Conservation (phyloP, 1,140 invertebrate genomes). For the Pseudobourletiella spinata region DNA sequence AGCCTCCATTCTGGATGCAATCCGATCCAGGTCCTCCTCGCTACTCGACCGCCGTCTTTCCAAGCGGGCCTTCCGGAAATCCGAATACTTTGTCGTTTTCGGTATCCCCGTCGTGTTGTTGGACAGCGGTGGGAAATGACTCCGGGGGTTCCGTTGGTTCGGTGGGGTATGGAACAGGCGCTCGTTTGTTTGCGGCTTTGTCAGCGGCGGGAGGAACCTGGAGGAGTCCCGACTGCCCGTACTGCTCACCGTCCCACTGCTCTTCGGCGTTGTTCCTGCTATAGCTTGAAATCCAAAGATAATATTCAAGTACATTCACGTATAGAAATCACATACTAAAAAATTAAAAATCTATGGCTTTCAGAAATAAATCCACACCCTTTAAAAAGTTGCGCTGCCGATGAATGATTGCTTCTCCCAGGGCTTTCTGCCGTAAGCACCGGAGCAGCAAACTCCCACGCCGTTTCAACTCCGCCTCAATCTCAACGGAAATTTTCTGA, state of each 20-base stretch:
- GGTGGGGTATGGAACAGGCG: conserved; percentile 20
- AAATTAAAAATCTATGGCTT: not conserved
- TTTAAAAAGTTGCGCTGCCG: conserved; percentile 76
- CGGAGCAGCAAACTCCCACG: conserved; percentile 71
- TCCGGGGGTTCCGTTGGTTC: not conserved
- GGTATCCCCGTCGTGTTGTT: no score
- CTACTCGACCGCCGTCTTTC: conserved; percentile 6
- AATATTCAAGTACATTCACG: not conserved
- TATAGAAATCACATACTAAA: not conserved
- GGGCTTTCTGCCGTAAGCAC: conserved; percentile 70
- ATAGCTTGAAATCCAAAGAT: not conserved
- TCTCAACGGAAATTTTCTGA: conserved; percentile 81
- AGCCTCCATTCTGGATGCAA: not conserved
- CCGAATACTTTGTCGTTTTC: conserved; percentile 30
- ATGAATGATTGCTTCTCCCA: conserved; percentile 86
- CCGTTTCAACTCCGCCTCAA: conserved; percentile 73
- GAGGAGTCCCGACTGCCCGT: not conserved
- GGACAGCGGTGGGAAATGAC: conserved; percentile 19
- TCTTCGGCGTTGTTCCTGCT: conserved; percentile 2
- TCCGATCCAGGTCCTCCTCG: conserved; percentile 15
- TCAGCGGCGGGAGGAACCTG: conserved; percentile 19
- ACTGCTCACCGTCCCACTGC: not conserved
- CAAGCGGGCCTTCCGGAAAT: conserved; percentile 20
- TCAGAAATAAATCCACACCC: conserved; percentile 43
- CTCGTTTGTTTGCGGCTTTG: conserved; percentile 13